Conservation (phyloP, 2,113 vertebrate species). For the Tursiops truncatus region DNA sequence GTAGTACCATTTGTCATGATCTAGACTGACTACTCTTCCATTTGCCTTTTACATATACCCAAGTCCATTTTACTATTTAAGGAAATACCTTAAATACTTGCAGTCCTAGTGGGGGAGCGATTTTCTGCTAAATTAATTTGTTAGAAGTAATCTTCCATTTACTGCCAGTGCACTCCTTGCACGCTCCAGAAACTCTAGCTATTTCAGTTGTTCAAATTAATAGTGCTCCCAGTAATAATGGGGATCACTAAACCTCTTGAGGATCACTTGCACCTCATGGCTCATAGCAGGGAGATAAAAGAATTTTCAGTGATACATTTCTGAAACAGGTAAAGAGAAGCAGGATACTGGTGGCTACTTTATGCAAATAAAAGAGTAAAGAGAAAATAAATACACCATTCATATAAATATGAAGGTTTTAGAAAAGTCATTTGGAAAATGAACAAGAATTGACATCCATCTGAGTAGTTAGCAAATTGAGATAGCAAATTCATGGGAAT, state of each 20-base stretch:
- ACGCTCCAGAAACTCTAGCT: conserved; percentile 56
- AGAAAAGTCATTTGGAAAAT: not conserved
- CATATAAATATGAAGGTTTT: not conserved
- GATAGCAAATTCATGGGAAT: not conserved
- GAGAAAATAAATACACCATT: not conserved
- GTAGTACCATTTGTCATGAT: conserved; percentile 41
- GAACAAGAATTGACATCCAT: not conserved
- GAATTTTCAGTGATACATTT: not conserved
- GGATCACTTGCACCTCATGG: not conserved
- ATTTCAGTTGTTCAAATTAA: conserved; percentile 54
- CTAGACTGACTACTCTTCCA: conserved; percentile 45
- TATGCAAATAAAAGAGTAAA: not conserved
- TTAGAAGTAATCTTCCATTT: conserved; percentile 43
- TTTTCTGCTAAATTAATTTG: conserved; percentile 57
- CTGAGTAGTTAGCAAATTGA: not conserved
- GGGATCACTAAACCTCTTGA: not conserved
- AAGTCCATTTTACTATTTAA: not conserved
- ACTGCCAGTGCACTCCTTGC: not conserved
- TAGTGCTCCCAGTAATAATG: not conserved
- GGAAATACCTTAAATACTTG: not conserved
- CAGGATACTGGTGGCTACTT: not conserved
- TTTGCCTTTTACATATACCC: not conserved
- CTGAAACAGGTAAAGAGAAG: not conserved
- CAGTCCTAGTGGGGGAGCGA: not conserved
- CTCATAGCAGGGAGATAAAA: not conserved